These are phyloP conservation scores for Brotula barbata DNA, from an alignment of 2,797 vertebrate genomes.

Conservation along the genomic window DNA sequence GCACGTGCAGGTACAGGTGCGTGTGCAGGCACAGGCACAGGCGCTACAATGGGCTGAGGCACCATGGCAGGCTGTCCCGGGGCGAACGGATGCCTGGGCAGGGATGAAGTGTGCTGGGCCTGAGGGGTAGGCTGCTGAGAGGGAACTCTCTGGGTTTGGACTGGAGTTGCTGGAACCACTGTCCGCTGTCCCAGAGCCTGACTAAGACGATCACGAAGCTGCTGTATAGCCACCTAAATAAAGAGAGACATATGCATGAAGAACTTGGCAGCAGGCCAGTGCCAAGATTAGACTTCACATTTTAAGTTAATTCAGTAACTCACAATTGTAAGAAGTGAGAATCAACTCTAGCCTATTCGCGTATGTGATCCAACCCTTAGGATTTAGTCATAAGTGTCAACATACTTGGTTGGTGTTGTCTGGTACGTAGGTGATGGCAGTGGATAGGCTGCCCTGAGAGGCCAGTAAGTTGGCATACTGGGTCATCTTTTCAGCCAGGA, in stretches of 20 bases:
- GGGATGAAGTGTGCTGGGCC: conserved; percentile 53
- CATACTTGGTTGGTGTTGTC: conserved; percentile 85
- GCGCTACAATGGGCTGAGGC: conserved; percentile 56
- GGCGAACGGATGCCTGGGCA: conserved; percentile 61
- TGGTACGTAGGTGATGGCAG: conserved; percentile 91
- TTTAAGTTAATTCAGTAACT: too few species aligned
- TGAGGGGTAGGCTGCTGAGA: conserved; percentile 48
- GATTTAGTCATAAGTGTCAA: too few species aligned
- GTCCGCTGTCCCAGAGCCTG: conserved; percentile 83
- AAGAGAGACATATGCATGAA: too few species aligned
- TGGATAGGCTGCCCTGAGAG: conserved; percentile 90
- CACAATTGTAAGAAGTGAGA: too few species aligned
- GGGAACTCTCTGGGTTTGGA: conserved; percentile 51
- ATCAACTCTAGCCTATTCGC: too few species aligned
- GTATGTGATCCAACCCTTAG: too few species aligned
- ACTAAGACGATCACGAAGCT: conserved; percentile 87
- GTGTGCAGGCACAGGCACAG: conserved; percentile 26
- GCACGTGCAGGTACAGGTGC: conserved; percentile 37
- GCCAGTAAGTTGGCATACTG: conserved; percentile 92
- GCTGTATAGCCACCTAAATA: conserved; percentile 80
- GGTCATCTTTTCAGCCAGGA: conserved; percentile 92
- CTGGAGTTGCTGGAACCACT: conserved; percentile 51
- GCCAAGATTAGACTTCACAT: too few species aligned
- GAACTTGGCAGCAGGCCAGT: too few species aligned
- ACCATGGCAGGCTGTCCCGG: conserved; percentile 70